A percentile compares a stretch with the other conserved stretches of the same genome.
These are phyloP conservation scores for Lonchura striata DNA, from an alignment of 2,113 vertebrate species.

Conservation along the genomic window DNA sequence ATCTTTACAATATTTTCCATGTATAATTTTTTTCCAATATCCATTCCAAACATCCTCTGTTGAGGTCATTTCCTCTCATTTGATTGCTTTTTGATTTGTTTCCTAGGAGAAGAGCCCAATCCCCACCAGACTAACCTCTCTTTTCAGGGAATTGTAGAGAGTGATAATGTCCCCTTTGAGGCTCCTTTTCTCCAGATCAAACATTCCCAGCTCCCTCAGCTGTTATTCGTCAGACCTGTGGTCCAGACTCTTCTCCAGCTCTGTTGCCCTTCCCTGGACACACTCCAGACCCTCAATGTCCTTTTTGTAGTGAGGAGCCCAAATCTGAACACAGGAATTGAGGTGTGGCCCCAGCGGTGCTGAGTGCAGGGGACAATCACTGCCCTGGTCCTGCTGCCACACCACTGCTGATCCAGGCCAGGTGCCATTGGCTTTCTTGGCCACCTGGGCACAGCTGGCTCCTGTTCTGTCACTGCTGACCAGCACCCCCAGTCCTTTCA, in stretches of 20 bases:
- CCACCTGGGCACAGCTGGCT: not conserved
- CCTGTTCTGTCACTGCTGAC: fast-evolving
- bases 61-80: not conserved
- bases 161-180: fast-evolving
- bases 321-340: not conserved
- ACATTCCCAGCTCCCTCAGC: not conserved
- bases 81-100: not conserved
- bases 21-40: not conserved
- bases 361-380: fast-evolving
- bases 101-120: not conserved
- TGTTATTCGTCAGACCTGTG: not conserved
- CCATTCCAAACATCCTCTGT: not conserved
- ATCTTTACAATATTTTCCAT: not conserved
- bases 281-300: fast-evolving
- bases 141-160: not conserved
- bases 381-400: not conserved
- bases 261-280: not conserved
- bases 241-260: not conserved
- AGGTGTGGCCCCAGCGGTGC: fast-evolving
- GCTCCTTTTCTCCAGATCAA: not conserved
- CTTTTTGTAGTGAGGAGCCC: too few relatives aligned
- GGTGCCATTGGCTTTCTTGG: not conserved
- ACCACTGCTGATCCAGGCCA: not conserved
- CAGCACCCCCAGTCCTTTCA: not conserved
- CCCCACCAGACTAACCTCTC: not conserved